Base-by-base conservation (phyloP, 1,140 invertebrate species). In the Leptoteleia sp. region DNA sequence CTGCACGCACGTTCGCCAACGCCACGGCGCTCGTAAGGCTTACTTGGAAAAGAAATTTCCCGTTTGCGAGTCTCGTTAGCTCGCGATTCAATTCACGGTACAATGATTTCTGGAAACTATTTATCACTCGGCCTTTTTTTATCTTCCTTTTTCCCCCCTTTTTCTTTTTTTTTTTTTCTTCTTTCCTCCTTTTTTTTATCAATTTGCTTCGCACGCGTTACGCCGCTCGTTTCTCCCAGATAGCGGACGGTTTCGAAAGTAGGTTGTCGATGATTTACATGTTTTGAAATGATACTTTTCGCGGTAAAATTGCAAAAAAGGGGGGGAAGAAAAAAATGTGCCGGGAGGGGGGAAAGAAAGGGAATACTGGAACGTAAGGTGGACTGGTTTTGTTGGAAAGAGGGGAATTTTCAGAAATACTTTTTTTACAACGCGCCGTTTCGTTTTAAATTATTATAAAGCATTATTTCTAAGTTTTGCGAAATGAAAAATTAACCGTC, bases 21-120 rank as follows among this genome's bases (percentile, higher is more conserved):
- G 52, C 29, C 37, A 40, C 31, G 42, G 29, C n/a, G 12, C 48
- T 55, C 40, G 22, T 45, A 47, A 72, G 43, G 8, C 29, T 68
- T 71, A 70, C 65, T 70, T 25, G 62, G 62, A 73, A 79, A 73
- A 62, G 62, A 73, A 73, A 68, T 73, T 73, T 79, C 62, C 70
- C 68, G 62, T 73, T 73, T 57, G 40, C 31, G 40, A 64, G 48
- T 52, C 73, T 77, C 52, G 48, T 70, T 77, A 77, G 50, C 65
- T 70, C 40, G 65, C 73, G 42, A 77, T 64, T 54, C 57, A 25
- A 70, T 77, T 70, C 64, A 59, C 43, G 48, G 57, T 62, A 77
- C 50, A 59, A 70, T 77, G 43, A 52, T 70, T 77, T 77, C 73
- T 70, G 42, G 50, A 77, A 77, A 71, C 65, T 59, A 65, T 77